Evolutionary conservation across 2,888 invertebrate genomes (phyloP), one percentile per base, ranked within the genome.

Genomic region (Habrosyne pyritoides): DNA sequence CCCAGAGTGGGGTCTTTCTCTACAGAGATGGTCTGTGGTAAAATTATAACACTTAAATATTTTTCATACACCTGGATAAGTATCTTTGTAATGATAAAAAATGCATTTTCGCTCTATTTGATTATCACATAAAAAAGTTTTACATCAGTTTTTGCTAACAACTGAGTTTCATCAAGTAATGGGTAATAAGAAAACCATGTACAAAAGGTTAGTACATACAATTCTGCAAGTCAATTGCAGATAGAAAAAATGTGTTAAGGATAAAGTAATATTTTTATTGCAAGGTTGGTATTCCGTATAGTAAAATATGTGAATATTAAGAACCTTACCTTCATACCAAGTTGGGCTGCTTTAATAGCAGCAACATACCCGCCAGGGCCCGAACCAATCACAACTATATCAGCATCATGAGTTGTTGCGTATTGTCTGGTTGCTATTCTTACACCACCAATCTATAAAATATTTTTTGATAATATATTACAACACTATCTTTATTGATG

Each of bases 331-430:
- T 99, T 99, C 94, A 99, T 94, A 64, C 99, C 99, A 73, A 99
- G 93, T 86, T 99, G 99, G 36, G 99, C 97, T 55, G 99, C 99
- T 94, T 99, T 99, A 72, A 99, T 99, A 22, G 99, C 96, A 57
- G 99, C 99, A 53, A 99, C 99, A 94, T 99, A 99, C 61, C 99
- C 99, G 65, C 99, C 99, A 67, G 99, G 99, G 57, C 99, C 99
- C 50, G 98, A 96, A 30, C 99, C 99, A 77, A 99, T 99, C 4
- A 99, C 99, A 48, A 99, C 98, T 68, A 99, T 81, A 89, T 99
- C 99, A 22, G 97, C 97, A 74, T 98, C 97, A 81, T 95, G 94
- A 53, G 94, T 93, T 51, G 94, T 93, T 5, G 97, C 95, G 82
- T 96, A 97, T 56, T 93, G 91, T 63, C 96, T 93, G 49, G 87